Percentiles rank a stretch among this genome's conserved stretches.
Conservation (phyloP, 2,113 vertebrate species). For the Theristicus caerulescens region DNA sequence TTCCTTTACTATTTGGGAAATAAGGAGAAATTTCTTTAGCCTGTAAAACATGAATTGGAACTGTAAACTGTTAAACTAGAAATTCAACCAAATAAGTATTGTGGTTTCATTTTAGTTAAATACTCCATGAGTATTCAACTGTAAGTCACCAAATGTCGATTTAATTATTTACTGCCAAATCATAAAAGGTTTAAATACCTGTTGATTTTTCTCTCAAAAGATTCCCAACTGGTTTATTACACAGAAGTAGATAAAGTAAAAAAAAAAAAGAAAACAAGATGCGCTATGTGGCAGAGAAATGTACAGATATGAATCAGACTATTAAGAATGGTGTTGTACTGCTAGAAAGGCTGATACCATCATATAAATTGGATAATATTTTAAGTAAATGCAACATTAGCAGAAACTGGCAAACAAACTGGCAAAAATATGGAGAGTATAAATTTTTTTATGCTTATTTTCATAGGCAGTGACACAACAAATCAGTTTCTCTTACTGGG, state of each 20-base stretch:
- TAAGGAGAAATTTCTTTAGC: background rate
- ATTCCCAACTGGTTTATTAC: background rate
- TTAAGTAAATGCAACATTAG: background rate
- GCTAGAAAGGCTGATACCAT: background rate
- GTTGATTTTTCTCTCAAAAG: background rate
- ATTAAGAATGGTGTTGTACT: background rate
- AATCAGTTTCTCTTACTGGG: background rate
- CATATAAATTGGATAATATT: background rate
- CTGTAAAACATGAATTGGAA: background rate
- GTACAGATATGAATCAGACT: background rate
- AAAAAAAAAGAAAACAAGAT: background rate
- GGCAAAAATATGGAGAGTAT: background rate
- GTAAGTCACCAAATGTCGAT: background rate
- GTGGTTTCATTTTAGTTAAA: background rate
- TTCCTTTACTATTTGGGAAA: background rate
- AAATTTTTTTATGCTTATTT: background rate
- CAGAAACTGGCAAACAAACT: background rate
- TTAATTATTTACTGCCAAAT: background rate
- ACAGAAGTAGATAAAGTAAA: background rate
- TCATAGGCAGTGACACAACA: background rate
- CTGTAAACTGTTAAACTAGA: background rate
- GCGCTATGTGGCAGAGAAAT: background rate
- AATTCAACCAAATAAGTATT: background rate
- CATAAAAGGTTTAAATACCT: background rate
- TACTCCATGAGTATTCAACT: background rate